Evolutionary conservation across 1,140 invertebrate genomes (phyloP).

Genomic region (Euura lappo): DNA sequence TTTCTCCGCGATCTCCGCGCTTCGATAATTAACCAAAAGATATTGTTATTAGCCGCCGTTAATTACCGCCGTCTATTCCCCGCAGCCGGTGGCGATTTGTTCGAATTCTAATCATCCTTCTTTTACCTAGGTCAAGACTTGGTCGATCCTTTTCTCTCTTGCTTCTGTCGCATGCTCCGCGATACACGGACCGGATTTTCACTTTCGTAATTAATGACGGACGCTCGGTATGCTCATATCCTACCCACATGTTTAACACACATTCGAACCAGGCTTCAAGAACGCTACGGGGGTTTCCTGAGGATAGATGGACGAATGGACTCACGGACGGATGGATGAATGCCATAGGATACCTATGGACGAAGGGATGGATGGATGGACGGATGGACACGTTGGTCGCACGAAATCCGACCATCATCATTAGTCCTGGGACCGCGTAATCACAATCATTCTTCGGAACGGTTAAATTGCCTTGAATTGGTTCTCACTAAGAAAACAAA

Average conservation of each 20-base stretch:
- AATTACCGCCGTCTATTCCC: constrained; percentile 19
- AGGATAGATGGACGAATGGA: neutral
- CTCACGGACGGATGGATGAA: neutral
- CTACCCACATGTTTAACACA: too few relatives aligned
- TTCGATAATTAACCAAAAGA: constrained; percentile 3
- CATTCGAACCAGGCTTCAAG: neutral
- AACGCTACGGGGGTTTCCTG: neutral
- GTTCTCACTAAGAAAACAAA: neutral
- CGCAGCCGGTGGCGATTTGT: constrained; percentile 10
- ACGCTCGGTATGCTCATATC: neutral
- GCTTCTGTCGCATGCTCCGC: neutral
- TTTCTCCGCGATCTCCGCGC: constrained; percentile 22
- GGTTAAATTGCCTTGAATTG: constrained; percentile 3
- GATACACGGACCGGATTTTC: neutral
- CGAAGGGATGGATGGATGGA: neutral
- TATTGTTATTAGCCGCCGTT: constrained; percentile 12
- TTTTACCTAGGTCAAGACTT: neutral
- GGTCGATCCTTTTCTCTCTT: neutral
- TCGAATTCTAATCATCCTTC: neutral
- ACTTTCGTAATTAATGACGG: neutral
- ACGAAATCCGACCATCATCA: constrained; percentile 2
- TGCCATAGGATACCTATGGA: neutral
- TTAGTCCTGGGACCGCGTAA: constrained; percentile 4
- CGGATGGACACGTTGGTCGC: neutral
- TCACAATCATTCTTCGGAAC: neutral